These are phyloP conservation scores for Hypocryptadius cinnamomeus DNA, from an alignment of 2,113 vertebrate genomes.

Conservation along the genomic window DNA sequence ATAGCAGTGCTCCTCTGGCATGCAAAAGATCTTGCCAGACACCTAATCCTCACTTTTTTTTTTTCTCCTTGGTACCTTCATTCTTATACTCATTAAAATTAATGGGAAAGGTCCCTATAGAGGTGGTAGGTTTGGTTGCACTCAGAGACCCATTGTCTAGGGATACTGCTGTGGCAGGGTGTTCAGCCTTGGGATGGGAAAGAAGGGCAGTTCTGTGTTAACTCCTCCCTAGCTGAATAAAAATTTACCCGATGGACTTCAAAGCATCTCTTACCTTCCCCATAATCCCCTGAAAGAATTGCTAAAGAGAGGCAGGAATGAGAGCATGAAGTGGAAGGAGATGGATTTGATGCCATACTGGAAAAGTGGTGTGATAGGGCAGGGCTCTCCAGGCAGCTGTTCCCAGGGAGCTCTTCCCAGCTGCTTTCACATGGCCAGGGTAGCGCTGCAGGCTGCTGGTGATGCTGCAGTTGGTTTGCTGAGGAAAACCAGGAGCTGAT, in stretches of 20 bases:
- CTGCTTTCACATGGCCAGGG: neutral
- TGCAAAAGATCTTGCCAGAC: constrained; percentile 21
- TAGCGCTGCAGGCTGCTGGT: neutral
- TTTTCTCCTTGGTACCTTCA: neutral
- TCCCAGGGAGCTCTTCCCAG: neutral
- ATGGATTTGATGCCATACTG: neutral
- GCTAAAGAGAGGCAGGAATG: neutral
- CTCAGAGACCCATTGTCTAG: neutral
- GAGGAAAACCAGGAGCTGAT: neutral
- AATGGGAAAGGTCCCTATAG: neutral
- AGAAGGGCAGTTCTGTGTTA: neutral
- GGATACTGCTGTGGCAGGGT: neutral
- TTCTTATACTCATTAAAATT: neutral
- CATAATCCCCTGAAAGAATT: neutral
- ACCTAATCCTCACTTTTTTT: constrained; percentile 13
- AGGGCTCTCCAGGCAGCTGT: neutral
- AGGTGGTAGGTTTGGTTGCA: neutral
- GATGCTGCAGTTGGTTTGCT: neutral
- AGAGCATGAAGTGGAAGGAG: neutral
- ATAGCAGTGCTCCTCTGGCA: neutral
- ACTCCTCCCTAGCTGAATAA: neutral
- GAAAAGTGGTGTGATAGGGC: neutral
- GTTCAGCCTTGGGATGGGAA: neutral
- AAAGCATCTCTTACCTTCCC: neutral
- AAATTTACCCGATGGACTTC: neutral